Percentiles rank a stretch among this genome's conserved stretches.
phyloP scores from a whole-genome alignment of 1,140 invertebrate species.

The Drosophila repletoides region DNA sequence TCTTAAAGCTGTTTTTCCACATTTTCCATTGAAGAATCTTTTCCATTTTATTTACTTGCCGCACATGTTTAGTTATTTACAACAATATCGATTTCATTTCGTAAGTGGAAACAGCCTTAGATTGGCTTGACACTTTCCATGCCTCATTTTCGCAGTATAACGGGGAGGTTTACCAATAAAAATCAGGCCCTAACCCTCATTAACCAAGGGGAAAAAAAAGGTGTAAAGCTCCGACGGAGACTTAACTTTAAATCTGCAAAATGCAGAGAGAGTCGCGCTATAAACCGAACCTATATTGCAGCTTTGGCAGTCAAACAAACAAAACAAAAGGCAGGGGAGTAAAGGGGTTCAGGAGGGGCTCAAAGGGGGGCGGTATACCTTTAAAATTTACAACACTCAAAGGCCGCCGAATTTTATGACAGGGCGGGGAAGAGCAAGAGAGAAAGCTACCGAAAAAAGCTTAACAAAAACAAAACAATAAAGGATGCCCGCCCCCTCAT shows the following conservation, averaged over 20 bases:
- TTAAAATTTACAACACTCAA: conserved; percentile 47
- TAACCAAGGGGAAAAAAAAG: conserved; percentile 34
- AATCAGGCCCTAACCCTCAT: conserved; percentile 39
- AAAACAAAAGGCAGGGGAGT: conserved; percentile 1
- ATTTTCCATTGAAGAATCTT: neutral
- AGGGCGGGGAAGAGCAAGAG: neutral
- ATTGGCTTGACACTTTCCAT: conserved; percentile 28
- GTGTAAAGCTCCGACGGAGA: conserved; percentile 22
- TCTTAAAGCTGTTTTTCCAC: neutral
- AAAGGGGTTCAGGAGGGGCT: no score
- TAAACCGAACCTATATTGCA: conserved; percentile 34
- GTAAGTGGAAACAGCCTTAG: neutral
- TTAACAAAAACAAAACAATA: conserved; percentile 51
- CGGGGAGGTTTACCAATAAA: conserved; percentile 28
- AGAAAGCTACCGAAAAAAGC: conserved; percentile 39
- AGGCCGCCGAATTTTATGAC: conserved; percentile 48
- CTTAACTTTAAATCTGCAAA: conserved; percentile 35
- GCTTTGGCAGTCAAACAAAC: conserved; percentile 9
- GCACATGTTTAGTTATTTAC: conserved; percentile 8
- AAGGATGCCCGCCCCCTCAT: conserved; percentile 45
- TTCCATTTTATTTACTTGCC: neutral
- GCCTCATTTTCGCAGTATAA: neutral
- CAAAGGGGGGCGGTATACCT: conserved; percentile 17
- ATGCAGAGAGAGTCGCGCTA: conserved; percentile 27
- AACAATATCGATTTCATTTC: conserved; percentile 14